Evolutionary conservation across 2,797 vertebrate species (phyloP).

Genomic region (Hemibagrus guttatus): DNA sequence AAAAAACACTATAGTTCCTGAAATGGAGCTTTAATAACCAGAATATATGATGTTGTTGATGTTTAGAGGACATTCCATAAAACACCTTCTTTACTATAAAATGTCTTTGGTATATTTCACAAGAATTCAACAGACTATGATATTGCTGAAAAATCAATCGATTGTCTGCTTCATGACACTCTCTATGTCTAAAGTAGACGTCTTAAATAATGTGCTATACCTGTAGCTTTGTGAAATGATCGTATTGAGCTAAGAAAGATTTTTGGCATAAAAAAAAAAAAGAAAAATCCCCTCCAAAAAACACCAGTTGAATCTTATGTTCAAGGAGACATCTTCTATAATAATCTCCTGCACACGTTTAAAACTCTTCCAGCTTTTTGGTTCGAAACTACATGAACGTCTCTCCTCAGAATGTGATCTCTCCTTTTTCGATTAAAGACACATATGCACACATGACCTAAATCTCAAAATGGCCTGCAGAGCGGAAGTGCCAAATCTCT

Average conservation of each 20-base stretch:
- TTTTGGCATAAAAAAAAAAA: not conserved
- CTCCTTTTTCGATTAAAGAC: not conserved
- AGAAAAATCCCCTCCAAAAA: not conserved
- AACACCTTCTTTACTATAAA: not conserved
- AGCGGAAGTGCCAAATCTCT: slow-evolving; percentile 36
- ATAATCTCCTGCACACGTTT: not conserved
- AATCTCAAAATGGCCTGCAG: slow-evolving; percentile 32
- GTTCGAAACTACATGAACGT: not conserved
- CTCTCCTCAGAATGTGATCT: not conserved
- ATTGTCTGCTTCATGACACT: not conserved
- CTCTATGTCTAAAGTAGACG: not conserved
- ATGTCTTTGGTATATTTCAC: not conserved
- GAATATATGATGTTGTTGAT: not conserved
- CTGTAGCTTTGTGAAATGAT: not conserved
- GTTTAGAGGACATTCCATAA: not conserved
- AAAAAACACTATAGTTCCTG: not conserved
- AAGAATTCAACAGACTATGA: not conserved
- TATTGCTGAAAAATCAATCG: not conserved
- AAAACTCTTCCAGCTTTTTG: not conserved
- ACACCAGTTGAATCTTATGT: not conserved
- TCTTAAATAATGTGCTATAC: not conserved
- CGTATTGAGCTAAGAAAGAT: not conserved
- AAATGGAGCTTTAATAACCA: not conserved
- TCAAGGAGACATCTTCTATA: no score
- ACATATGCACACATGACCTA: not conserved